Base-by-base conservation (phyloP, 2,888 invertebrate species). In the Venusia cambrica region DNA sequence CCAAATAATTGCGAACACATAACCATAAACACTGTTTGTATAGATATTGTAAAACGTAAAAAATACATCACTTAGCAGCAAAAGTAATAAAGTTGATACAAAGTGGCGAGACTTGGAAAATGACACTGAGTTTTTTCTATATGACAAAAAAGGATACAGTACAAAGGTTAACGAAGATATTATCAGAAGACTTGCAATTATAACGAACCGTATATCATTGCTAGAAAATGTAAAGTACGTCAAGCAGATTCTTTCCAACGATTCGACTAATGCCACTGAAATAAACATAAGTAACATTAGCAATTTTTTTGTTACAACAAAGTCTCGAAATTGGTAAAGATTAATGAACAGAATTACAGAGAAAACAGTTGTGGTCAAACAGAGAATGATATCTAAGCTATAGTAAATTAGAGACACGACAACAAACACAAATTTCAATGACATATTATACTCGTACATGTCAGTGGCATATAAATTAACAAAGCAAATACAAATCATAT, bases 31-130 rank as follows among this genome's bases (percentile, higher is more conserved):
- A 13, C 30, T 37, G 1, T n/a, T 26, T 8, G 37, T 37, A 26
- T 12, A 37, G 16, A 30, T 26, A 12, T 15, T 26, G 20, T 37
- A 37, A 4, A 30, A 15, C 4, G 31, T 6, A 26, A 37, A 37
- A 18, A 11, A 5, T 6, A 31, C 8, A 31, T 37, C 37, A 26
- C 26, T 20, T 11, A 28, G 4, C 11, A 35, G 13, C 4, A 22
- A 17, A 7, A 17, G 17, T 1, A 28, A 4, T 7, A 28, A 35
- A 22, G 10, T 18, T 6, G 7, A 14, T 10, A 22, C 10, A 17
- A 18, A 27, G 10, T 27, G 28, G 1, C 18, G 4, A 7, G 32
- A 25, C n/a, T 17, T 5, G 3, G 17, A 16, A 1, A 5, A 4
- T 1, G 22, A 31, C 7, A 22, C 3, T 4, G 5, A 5, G 4